These are phyloP conservation scores for Chrysoperla carnea DNA, from an alignment of 1,140 invertebrate genomes.

Conservation along the genomic window DNA sequence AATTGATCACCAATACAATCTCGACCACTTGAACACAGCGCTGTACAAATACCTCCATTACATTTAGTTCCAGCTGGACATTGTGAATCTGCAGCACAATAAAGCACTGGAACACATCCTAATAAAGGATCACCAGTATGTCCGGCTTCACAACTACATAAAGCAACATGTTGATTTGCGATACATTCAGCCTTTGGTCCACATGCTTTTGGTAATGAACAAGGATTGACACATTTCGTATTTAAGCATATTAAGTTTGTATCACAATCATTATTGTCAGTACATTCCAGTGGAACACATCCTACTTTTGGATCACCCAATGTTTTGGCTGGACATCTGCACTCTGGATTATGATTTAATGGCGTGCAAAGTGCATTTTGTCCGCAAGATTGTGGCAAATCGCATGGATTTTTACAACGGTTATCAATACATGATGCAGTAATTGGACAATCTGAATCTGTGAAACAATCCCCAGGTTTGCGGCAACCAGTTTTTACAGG, in stretches of 20 bases:
- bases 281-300: conserved; percentile 58
- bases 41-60: conserved; percentile 59
- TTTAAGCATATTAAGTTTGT: conserved; percentile 53
- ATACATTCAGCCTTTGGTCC: conserved; percentile 59
- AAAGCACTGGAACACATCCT: conserved; percentile 61
- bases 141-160: conserved; percentile 63
- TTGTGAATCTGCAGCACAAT: conserved; percentile 55
- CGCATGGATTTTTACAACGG: conserved; percentile 66
- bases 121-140: conserved; percentile 71
- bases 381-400: conserved; percentile 43
- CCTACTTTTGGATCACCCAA: conserved; percentile 51
- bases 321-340: conserved; percentile 57
- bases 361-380: conserved; percentile 54
- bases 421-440: conserved; percentile 59
- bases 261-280: conserved; percentile 57
- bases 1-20: conserved; percentile 67
- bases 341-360: conserved; percentile 44
- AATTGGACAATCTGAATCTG: conserved; percentile 59
- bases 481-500: conserved; percentile 45
- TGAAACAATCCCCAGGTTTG: conserved; percentile 61
- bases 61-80: conserved; percentile 68
- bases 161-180: conserved; percentile 50
- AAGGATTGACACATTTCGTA: conserved; percentile 65
- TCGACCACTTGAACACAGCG: conserved; percentile 52
- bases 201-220: conserved; percentile 60